A percentile compares a stretch with the other conserved stretches of the same genome.
Evolutionary conservation across 1,140 invertebrate species (phyloP).

Genomic region (Stratiolaelaps scimitus): DNA sequence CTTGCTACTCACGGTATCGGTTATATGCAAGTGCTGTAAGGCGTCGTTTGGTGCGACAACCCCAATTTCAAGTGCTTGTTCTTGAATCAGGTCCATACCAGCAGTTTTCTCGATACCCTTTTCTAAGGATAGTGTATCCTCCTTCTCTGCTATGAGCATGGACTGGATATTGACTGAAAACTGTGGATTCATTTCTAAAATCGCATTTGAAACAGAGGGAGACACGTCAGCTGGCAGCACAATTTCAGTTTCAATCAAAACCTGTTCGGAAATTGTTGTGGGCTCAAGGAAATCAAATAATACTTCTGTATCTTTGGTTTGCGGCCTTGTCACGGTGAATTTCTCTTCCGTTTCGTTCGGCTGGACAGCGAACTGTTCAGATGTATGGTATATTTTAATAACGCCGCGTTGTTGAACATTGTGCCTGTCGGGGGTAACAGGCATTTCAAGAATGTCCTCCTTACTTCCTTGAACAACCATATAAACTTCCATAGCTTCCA

Average conservation of each 20-base stretch:
- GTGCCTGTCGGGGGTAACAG: conserved; percentile 1
- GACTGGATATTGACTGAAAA: too few relatives aligned
- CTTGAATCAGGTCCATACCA: not conserved
- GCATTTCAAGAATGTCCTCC: not conserved
- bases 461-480: conserved; percentile 1
- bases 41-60: not conserved
- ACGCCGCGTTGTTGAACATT: conserved; percentile 17
- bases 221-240: not conserved
- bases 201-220: not conserved
- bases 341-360: not conserved
- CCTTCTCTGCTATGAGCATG: too few relatives aligned
- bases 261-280: not conserved
- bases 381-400: conserved; percentile 8
- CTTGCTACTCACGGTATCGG: not conserved
- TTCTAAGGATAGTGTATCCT: too few relatives aligned
- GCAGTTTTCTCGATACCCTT: too few relatives aligned
- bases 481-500: conserved; percentile 6
- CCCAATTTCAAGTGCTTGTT: not conserved
- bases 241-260: not conserved
- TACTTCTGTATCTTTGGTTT: not conserved
- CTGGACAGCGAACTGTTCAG: conserved; percentile 21
- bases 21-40: not conserved
- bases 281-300: conserved; percentile 2
- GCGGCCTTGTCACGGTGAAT: not conserved
- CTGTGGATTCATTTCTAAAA: not conserved